Conservation (phyloP, 2,888 invertebrate species). For the Ametastegia equiseti region DNA sequence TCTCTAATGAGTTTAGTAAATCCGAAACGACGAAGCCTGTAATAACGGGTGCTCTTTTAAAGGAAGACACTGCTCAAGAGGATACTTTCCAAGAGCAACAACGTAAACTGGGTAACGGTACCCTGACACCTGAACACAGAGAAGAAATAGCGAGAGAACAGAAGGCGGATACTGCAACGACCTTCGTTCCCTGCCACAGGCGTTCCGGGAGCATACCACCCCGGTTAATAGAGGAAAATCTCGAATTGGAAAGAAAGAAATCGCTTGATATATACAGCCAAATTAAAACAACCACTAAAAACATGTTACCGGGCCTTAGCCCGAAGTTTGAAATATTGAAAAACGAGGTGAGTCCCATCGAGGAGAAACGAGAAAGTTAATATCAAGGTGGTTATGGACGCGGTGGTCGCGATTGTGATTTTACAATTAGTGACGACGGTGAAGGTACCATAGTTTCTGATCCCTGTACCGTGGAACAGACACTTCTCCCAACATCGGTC, state of each 20-base stretch:
- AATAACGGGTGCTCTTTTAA: slow-evolving; percentile 84
- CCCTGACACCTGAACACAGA: slow-evolving; percentile 69
- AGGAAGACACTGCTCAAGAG: slow-evolving; percentile 79
- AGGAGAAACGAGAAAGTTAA: slow-evolving; percentile 72
- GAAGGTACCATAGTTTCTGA: slow-evolving; percentile 41
- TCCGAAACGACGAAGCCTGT: slow-evolving; percentile 80
- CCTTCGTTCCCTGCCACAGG: slow-evolving; percentile 76
- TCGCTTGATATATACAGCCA: slow-evolving; percentile 78
- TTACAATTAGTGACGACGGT: slow-evolving; percentile 48
- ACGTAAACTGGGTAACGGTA: slow-evolving; percentile 76
- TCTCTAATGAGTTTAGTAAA: slow-evolving; percentile 77
- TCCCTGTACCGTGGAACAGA: background rate
- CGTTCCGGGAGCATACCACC: slow-evolving; percentile 79
- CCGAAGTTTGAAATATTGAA: slow-evolving; percentile 80
- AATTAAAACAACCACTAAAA: slow-evolving; percentile 77
- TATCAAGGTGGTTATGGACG: slow-evolving; percentile 58
- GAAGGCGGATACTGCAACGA: slow-evolving; percentile 66
- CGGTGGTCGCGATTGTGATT: slow-evolving; percentile 37
- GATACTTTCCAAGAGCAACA: slow-evolving; percentile 77
- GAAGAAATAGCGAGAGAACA: slow-evolving; percentile 56
- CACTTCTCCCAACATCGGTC: background rate
- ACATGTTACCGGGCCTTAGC: slow-evolving; percentile 77
- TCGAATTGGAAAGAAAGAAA: slow-evolving; percentile 72
- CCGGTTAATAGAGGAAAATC: slow-evolving; percentile 77
- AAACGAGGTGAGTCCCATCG: slow-evolving; percentile 77